A percentile compares a stretch with the other conserved stretches of the same genome.
Conservation (phyloP, 2,888 invertebrate genomes). For the Agriopis marginaria region DNA sequence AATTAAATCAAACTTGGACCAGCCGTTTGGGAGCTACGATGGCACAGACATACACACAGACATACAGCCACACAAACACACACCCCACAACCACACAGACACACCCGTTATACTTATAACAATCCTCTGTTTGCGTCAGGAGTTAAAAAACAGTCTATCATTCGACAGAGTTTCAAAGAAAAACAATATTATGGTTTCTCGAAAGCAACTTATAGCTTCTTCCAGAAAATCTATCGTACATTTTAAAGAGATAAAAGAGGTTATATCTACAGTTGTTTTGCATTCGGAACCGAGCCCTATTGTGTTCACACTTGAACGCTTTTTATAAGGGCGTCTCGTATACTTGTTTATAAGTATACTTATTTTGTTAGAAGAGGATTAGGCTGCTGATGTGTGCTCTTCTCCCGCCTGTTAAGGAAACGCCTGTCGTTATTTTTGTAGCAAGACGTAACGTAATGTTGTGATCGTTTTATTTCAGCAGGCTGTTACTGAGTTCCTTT, state of each 20-base stretch:
- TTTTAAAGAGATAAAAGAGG: neutral
- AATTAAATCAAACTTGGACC: too few species aligned
- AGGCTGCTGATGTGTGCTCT: neutral
- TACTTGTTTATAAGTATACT: conserved; percentile 13
- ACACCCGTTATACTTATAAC: too few species aligned
- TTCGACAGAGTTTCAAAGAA: neutral
- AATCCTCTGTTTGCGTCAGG: too few species aligned
- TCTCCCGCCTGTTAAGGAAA: neutral
- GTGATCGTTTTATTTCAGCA: neutral
- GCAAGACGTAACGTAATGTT: neutral
- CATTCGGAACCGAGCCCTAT: neutral
- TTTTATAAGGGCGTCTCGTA: conserved; percentile 1
- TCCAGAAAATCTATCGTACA: neutral
- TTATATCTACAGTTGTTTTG: neutral
- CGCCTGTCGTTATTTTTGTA: neutral
- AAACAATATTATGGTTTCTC: neutral
- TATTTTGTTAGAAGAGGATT: conserved; percentile 3
- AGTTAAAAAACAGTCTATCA: too few species aligned
- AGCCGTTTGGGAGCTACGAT: too few species aligned
- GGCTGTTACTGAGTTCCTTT: neutral
- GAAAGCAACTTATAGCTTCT: neutral
- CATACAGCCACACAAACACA: too few species aligned
- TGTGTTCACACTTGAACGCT: neutral
- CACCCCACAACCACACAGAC: too few species aligned
- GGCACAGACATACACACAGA: too few species aligned